A percentile compares a stretch with the other conserved stretches of the same genome.
Evolutionary conservation across 1,140 invertebrate genomes (phyloP).

Genomic region (Drosophila bocki): DNA sequence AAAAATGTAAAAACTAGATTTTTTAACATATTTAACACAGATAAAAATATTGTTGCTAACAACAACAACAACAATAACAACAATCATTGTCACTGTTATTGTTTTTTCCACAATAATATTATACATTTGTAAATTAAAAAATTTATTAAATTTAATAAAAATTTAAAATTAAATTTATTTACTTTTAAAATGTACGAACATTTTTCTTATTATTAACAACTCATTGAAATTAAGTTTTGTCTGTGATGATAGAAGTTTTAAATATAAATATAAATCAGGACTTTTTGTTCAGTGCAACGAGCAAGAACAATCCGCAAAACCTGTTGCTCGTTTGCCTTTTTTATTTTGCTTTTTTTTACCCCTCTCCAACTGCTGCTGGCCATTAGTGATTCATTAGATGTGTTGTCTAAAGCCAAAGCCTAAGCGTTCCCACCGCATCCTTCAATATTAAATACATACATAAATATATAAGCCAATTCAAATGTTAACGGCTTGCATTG

Average conservation of each 20-base stretch:
- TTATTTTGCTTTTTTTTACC: conserved; percentile 11
- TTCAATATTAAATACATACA: conserved; percentile 7
- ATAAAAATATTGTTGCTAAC: no score
- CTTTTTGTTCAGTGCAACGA: conserved; percentile 4
- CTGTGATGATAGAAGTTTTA: neutral
- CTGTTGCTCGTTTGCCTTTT: conserved; percentile 55
- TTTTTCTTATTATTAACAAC: no score
- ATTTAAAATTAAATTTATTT: no score
- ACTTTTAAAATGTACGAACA: no score
- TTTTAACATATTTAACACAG: no score
- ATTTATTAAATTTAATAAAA: no score
- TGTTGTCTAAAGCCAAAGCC: conserved; percentile 24
- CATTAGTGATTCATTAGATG: conserved; percentile 60
- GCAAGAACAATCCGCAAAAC: conserved; percentile 39
- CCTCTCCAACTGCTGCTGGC: conserved; percentile 17
- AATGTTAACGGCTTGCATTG: conserved; percentile 30
- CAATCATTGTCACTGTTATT: no score
- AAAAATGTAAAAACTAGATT: no score
- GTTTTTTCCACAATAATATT: no score
- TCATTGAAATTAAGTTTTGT: neutral
- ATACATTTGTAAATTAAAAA: no score
- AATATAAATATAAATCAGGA: no score
- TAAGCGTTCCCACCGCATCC: conserved; percentile 32
- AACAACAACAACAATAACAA: no score
- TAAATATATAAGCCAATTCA: conserved; percentile 6